Evolutionary conservation across 2,888 invertebrate species (phyloP).

Genomic region (Rhyacophila evoluta): DNA sequence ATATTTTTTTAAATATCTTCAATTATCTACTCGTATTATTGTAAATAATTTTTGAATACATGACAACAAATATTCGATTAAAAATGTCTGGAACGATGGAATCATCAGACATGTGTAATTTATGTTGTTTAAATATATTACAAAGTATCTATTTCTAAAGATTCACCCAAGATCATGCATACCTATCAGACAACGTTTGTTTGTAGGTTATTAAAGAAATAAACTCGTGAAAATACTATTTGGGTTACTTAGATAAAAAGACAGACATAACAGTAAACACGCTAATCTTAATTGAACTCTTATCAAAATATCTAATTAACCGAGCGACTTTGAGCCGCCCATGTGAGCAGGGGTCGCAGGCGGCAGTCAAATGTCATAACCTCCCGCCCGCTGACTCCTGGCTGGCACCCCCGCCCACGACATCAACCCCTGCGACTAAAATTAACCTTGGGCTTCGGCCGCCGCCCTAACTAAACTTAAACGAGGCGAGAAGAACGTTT

Average conservation of each 20-base stretch:
- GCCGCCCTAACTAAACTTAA: conserved; percentile 32
- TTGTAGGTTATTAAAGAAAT: too few species aligned
- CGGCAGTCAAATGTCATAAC: conserved; percentile 50
- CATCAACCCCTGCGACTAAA: conserved; percentile 43
- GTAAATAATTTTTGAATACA: too few species aligned
- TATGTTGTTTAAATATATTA: too few species aligned
- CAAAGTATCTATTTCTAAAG: too few species aligned
- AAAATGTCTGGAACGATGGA: too few species aligned
- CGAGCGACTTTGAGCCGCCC: conserved; percentile 32
- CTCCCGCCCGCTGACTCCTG: conserved; percentile 31
- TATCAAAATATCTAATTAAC: conserved; percentile 2
- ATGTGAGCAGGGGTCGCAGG: conserved; percentile 16
- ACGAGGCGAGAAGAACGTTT: conserved; percentile 22
- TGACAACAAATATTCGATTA: too few species aligned
- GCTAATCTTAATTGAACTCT: background rate
- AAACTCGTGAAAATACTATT: background rate
- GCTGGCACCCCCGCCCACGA: conserved; percentile 23
- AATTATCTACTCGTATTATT: too few species aligned
- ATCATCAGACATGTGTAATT: too few species aligned
- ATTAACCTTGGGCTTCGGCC: conserved; percentile 48
- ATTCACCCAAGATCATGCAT: too few species aligned
- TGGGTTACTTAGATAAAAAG: background rate
- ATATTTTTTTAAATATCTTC: too few species aligned
- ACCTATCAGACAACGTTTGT: too few species aligned
- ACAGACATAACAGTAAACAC: background rate